Base-by-base conservation (phyloP, 2,888 invertebrate genomes). In the Pristionchus entomophagus region DNA sequence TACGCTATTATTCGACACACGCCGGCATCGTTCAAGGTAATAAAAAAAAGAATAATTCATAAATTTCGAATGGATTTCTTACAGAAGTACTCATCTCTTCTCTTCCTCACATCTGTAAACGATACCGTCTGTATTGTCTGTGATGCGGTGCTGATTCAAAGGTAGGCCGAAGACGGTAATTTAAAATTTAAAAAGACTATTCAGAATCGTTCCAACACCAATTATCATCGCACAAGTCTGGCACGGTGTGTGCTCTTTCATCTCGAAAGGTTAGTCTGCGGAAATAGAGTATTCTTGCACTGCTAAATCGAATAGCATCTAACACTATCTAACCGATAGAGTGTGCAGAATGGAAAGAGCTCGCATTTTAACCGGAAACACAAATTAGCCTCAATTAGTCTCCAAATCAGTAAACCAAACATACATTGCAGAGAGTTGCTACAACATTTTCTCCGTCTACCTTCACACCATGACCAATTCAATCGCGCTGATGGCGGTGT, bases 361-460 rank as follows among this genome's bases (percentile, higher is more conserved):
- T n/a, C n/a, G 5, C n/a, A n/a, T n/a, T 56, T 56, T 56, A 56
- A n/a, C n/a, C n/a, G n/a, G n/a, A n/a, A n/a, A n/a, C n/a, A n/a
- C n/a, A n/a, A n/a, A n/a, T n/a, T n/a, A n/a, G n/a, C n/a, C n/a
- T n/a, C n/a, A n/a, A n/a, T n/a, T n/a, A n/a, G n/a, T n/a, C n/a
- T n/a, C n/a, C n/a, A n/a, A n/a, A n/a, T n/a, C n/a, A n/a, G n/a
- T n/a, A n/a, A n/a, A n/a, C n/a, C n/a, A 5, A 56, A 22, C 22
- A n/a, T 56, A 22, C 10, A 56, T n/a, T 56, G 17, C 10, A 56
- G 56, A 56, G 10, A 56, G 56, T 26, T 73, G 73, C 45, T 73
- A 73, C 73, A 73, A 41, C 0, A 73, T 73, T 12, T 73, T 73
- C 73, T 73, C 73, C 12, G 38, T 73, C 17, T 73, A 73, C 26